Base-by-base conservation (phyloP, 2,797 vertebrate species). In the Arctocebus calabarensis region DNA sequence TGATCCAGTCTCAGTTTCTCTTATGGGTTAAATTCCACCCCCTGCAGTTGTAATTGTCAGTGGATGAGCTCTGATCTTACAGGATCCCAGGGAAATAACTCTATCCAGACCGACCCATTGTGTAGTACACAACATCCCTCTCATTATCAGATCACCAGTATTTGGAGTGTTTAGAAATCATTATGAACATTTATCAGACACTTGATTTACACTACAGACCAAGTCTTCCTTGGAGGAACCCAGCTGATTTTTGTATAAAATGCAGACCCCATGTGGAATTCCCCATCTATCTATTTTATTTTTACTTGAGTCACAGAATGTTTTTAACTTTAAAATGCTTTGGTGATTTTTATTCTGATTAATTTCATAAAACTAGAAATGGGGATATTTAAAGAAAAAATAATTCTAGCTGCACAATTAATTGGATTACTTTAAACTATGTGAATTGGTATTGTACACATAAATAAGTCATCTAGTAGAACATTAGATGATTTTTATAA, bases 1-100 rank as follows among this genome's bases (percentile, higher is more conserved):
- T 88, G 84, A 94, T 95, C 23, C 70, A 94, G 48, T 96, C 84
- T 57, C 90, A 92, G 82, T 88, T 98, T 94, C 95, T 97, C 90
- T 91, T 93, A 90, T 93, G 52, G 68, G 95, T 79, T 97, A 92
- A 95, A 86, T 70, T 95, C 0, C 91, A 52, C 96, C n/a, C 89
- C 61, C 29, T 94, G 91, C 87, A 75, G 20, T 84, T 95, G 43
- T 19, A 81, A 83, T 97, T 97, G 97, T 97, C 84, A 87, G 66
- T 90, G 82, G 74, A 81, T 96, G 91, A 95, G 95, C 96, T 87
- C 70, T 95, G 84, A 95, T 93, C 85, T 97, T 96, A 94, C 45
- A 97, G 90, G 37, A 79, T 90, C 23, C 0, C 2, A 40, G 61
- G 78, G n/a, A 95, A 95, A 88, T 7, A 93, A 5, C 45, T 94